phyloP scores from a whole-genome alignment of 2,888 invertebrate genomes.

The Mesoligia furuncula region DNA sequence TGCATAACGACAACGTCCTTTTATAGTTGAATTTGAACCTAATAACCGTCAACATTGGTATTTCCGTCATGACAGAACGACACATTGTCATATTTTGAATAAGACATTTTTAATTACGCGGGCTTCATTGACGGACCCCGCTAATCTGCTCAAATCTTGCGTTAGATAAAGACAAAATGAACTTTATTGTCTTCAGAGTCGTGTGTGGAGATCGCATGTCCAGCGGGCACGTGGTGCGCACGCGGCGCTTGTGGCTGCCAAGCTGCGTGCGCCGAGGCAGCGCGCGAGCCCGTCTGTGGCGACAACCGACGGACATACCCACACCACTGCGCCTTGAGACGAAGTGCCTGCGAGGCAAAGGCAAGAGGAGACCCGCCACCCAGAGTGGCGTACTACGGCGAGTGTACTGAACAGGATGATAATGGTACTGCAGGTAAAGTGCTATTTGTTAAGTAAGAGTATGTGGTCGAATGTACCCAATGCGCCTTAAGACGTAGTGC shows the following conservation, averaged over 20 bases:
- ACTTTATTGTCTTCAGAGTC: slow-evolving; percentile 90
- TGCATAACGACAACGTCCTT: background rate
- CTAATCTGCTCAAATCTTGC: background rate
- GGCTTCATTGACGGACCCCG: background rate
- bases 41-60: background rate
- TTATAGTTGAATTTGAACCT: background rate
- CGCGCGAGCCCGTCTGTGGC: slow-evolving; percentile 94
- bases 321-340: slow-evolving; percentile 95
- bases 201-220: slow-evolving; percentile 94
- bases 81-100: background rate
- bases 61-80: background rate
- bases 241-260: slow-evolving; percentile 96
- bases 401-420: slow-evolving; percentile 93
- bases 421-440: slow-evolving; percentile 81
- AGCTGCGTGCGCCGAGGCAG: slow-evolving; percentile 92
- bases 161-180: background rate
- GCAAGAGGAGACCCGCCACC: slow-evolving; percentile 91
- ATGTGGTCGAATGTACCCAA: background rate
- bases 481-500: background rate
- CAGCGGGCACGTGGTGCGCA: slow-evolving; percentile 95
- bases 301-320: slow-evolving; percentile 94
- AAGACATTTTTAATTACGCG: background rate
- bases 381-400: slow-evolving; percentile 93
- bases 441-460: background rate
- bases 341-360: slow-evolving; percentile 92